phyloP scores from a whole-genome alignment of 2,113 vertebrate species.

The Cyprinodon variegatus region DNA sequence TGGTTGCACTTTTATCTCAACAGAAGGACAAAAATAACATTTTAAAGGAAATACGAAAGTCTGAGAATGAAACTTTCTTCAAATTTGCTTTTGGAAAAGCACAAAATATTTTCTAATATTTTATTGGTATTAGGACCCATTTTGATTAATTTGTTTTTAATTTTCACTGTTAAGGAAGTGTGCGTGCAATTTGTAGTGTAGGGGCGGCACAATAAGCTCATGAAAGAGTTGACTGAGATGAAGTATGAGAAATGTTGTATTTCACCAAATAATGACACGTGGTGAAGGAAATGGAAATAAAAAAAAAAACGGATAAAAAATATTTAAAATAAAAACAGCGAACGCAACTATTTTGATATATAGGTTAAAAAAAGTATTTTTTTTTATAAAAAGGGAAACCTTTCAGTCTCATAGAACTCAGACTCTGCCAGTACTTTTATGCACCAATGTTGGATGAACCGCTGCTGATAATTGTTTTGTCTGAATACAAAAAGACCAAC shows the following conservation, averaged over 20 bases:
- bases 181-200: neutral
- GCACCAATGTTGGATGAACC: neutral
- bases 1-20: too few species aligned
- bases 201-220: neutral
- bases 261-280: neutral
- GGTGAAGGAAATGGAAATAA: neutral
- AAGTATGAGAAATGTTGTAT: neutral
- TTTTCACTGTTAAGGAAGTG: neutral
- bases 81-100: too few species aligned
- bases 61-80: too few species aligned
- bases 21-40: too few species aligned
- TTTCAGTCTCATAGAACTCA: neutral
- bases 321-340: neutral
- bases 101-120: neutral
- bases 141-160: neutral
- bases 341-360: neutral
- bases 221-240: neutral
- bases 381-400: neutral
- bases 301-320: neutral
- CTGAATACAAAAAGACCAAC: neutral
- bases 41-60: too few species aligned
- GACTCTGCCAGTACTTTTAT: neutral
- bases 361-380: neutral
- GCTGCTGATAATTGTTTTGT: neutral
- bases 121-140: neutral